These are phyloP conservation scores for Wiebesia pumilae DNA, from an alignment of 1,140 invertebrate genomes.

Conservation along the genomic window DNA sequence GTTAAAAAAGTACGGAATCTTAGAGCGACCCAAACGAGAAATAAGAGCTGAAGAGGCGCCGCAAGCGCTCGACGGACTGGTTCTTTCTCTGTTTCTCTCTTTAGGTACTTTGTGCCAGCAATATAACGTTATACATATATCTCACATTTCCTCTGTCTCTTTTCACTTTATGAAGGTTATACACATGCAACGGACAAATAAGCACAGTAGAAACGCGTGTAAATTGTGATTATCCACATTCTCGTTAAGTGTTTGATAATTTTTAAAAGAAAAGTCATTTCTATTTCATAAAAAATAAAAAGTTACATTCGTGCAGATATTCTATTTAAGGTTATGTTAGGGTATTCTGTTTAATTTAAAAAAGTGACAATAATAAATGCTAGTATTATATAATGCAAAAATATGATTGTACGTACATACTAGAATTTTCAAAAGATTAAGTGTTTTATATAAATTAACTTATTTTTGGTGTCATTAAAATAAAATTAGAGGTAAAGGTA, in stretches of 20 bases:
- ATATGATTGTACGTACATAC: not conserved
- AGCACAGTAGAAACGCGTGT: not conserved
- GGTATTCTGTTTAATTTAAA: not conserved
- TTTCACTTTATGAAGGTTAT: not conserved
- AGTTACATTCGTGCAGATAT: not conserved
- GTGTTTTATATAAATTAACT: not conserved
- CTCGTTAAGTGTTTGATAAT: not conserved
- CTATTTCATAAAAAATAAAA: not conserved
- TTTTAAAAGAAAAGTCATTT: not conserved
- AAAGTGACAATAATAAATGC: not conserved
- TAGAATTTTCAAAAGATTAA: not conserved
- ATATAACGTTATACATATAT: not conserved
- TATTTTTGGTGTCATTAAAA: not conserved
- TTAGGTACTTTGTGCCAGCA: not conserved
- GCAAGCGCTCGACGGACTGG: slow-evolving; percentile 20
- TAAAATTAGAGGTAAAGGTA: not conserved
- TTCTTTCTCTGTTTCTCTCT: not conserved
- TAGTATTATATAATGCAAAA: not conserved
- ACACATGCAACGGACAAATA: not conserved
- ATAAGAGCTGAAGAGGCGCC: slow-evolving; percentile 26
- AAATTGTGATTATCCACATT: not conserved
- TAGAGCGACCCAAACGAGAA: slow-evolving; percentile 13
- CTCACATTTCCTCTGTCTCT: not conserved
- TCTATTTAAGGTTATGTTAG: not conserved
- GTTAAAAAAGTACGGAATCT: slow-evolving; percentile 17